A percentile compares a stretch with the other conserved stretches of the same genome.
Evolutionary conservation across 2,888 invertebrate species (phyloP).

Genomic region (Spicauda simplicius): DNA sequence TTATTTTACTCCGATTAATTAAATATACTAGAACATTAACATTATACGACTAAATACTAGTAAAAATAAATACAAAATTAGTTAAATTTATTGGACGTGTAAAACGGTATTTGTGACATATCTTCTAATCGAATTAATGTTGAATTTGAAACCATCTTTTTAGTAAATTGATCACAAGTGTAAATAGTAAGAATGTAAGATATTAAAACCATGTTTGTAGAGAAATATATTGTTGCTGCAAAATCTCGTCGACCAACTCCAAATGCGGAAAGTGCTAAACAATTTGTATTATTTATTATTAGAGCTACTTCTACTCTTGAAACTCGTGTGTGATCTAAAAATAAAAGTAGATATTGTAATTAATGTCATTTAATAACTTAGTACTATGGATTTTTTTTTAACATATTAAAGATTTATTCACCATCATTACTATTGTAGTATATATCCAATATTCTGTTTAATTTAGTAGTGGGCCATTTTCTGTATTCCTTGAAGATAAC

Average conservation of each 20-base stretch:
- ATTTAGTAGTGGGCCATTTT: slow-evolving; percentile 57
- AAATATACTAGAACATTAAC: too few relatives aligned
- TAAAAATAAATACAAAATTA: not conserved
- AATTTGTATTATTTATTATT: slow-evolving; percentile 66
- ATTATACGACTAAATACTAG: too few relatives aligned
- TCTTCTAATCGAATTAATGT: too few relatives aligned
- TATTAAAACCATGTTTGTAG: slow-evolving; percentile 55
- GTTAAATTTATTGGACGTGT: not conserved
- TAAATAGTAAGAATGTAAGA: slow-evolving; percentile 62
- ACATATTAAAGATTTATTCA: slow-evolving; percentile 48
- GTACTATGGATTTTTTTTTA: not conserved
- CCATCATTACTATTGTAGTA: slow-evolving; percentile 59
- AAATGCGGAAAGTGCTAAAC: slow-evolving; percentile 55
- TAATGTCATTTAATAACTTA: too few relatives aligned
- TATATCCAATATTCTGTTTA: slow-evolving; percentile 69
- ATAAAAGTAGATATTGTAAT: too few relatives aligned
- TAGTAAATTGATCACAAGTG: slow-evolving; percentile 49
- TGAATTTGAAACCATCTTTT: not conserved
- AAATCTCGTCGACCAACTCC: slow-evolving; percentile 62
- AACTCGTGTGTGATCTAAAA: slow-evolving; percentile 46
- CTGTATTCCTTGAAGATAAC: slow-evolving; percentile 59
- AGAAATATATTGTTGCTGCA: slow-evolving; percentile 59
- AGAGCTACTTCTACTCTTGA: slow-evolving; percentile 66
- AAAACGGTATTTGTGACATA: not conserved
- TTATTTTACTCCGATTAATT: too few relatives aligned